These are phyloP conservation scores for Eupithecia pulchellata DNA, from an alignment of 2,888 invertebrate species.

Conservation along the genomic window DNA sequence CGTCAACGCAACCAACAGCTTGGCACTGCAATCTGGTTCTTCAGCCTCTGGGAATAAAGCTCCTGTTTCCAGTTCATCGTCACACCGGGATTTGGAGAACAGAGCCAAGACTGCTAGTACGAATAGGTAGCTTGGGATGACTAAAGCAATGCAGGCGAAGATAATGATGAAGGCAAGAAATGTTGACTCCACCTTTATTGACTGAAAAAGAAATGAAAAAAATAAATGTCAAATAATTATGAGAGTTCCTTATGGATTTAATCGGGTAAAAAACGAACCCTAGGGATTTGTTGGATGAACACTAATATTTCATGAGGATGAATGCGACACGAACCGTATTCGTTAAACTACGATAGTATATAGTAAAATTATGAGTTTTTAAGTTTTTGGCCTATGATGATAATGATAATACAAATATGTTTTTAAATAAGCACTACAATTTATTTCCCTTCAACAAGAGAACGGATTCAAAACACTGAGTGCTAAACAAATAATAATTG, in stretches of 20 bases:
- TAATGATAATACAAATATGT: background rate
- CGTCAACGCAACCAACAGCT: constrained; percentile 68
- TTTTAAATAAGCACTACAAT: background rate
- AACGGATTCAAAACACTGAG: background rate
- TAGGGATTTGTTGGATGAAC: no score
- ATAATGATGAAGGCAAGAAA: constrained; percentile 87
- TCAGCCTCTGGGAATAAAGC: constrained; percentile 71
- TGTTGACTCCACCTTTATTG: constrained; percentile 89
- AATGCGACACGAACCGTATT: no score
- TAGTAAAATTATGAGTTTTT: no score
- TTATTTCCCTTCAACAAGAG: no score
- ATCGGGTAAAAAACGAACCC: no score
- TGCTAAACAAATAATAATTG: background rate
- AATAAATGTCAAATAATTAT: background rate
- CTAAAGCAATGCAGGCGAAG: constrained; percentile 87
- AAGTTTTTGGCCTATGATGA: no score
- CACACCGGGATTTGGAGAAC: constrained; percentile 67
- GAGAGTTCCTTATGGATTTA: background rate
- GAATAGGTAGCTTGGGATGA: constrained; percentile 85
- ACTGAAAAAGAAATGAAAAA: constrained; percentile 70
- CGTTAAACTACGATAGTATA: no score
- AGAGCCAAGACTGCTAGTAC: constrained; percentile 84
- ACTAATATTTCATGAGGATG: no score
- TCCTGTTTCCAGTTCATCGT: constrained; percentile 74
- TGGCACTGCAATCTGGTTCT: constrained; percentile 72